These are phyloP conservation scores for Phylloscopus trochilus DNA, from an alignment of 2,113 vertebrate species.

Conservation along the genomic window DNA sequence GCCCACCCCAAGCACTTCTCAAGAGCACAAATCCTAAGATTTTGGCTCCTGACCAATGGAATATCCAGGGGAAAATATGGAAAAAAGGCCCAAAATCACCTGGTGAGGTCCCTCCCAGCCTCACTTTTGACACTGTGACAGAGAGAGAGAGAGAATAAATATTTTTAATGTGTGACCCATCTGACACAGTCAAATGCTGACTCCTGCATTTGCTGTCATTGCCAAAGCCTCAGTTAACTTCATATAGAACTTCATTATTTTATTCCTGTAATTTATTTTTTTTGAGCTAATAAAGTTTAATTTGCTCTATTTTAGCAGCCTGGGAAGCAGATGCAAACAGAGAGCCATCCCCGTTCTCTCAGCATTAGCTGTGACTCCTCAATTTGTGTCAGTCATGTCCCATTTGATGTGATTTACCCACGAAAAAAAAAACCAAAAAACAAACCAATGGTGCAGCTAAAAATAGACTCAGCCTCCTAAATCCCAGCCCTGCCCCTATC, in stretches of 20 bases:
- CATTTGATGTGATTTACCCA: not conserved
- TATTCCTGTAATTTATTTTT: not conserved
- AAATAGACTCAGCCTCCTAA: not conserved
- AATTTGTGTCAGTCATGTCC: not conserved
- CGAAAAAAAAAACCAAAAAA: not conserved
- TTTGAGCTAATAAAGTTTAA: not conserved
- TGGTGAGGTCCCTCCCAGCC: not conserved
- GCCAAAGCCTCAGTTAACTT: not conserved
- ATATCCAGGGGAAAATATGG: not conserved
- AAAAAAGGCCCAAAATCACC: not conserved
- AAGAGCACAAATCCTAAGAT: not conserved
- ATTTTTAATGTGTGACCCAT: not conserved
- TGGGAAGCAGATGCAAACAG: not conserved
- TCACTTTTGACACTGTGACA: not conserved
- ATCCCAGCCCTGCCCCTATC: not conserved
- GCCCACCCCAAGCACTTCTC: not conserved
- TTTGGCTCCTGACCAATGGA: not conserved
- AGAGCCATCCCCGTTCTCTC: not conserved
- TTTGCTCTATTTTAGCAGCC: not conserved
- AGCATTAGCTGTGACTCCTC: not conserved
- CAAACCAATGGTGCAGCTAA: not conserved
- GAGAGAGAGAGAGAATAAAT: too few relatives aligned
- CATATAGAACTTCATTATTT: fast-evolving
- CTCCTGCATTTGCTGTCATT: not conserved
- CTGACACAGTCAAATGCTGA: too few relatives aligned